phyloP scores from a whole-genome alignment of 37 sponge, comb jelly and placozoan genomes.

The Bolinopsis microptera region DNA sequence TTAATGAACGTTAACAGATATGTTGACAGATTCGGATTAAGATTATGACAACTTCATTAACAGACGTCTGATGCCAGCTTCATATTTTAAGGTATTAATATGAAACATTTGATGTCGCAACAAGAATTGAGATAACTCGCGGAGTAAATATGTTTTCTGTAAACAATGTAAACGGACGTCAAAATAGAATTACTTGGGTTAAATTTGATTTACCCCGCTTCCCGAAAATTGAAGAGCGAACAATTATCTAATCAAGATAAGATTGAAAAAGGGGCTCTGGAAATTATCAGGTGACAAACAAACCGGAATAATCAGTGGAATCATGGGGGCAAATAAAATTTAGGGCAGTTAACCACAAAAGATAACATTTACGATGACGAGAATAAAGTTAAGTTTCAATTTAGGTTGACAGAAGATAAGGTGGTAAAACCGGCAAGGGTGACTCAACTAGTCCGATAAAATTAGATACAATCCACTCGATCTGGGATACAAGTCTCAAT shows the following conservation, averaged over 20 bases:
- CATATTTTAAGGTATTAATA: neutral
- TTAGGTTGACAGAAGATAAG: neutral
- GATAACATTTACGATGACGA: neutral
- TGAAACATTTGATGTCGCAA: neutral
- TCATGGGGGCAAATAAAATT: neutral
- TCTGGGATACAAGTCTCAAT: neutral
- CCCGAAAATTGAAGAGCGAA: neutral
- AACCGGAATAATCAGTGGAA: neutral
- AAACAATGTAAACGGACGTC: neutral
- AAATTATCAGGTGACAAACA: neutral
- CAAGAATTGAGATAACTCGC: neutral
- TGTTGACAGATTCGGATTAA: neutral
- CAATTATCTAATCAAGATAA: neutral
- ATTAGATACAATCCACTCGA: neutral
- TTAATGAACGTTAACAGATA: neutral
- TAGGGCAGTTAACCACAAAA: neutral
- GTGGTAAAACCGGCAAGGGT: neutral
- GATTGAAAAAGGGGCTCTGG: neutral
- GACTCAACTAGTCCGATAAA: neutral
- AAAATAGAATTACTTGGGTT: neutral
- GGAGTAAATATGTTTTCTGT: neutral
- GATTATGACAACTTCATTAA: neutral
- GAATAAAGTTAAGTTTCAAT: neutral
- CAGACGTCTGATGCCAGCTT: neutral
- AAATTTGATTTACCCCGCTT: neutral